Conservation (phyloP, 2,888 invertebrate genomes). For the Lysandra bellargus region DNA sequence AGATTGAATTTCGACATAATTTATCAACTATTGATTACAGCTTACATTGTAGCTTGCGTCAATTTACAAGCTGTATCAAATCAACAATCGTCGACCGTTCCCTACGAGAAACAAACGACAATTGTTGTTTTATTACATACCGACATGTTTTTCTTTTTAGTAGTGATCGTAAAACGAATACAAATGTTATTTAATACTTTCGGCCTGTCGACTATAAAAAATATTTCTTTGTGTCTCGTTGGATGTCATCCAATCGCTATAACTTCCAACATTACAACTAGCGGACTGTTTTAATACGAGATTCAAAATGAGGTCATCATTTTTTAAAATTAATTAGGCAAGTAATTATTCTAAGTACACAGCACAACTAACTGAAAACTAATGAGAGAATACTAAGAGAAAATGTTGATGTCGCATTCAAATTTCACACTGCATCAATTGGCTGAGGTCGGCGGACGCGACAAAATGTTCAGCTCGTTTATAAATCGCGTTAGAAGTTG, state of each 20-base stretch:
- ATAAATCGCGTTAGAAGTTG: slow-evolving; percentile 16
- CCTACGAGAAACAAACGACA: slow-evolving; percentile 17
- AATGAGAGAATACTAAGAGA: slow-evolving; percentile 66
- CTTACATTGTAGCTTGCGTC: neutral
- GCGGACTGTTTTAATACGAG: slow-evolving; percentile 75
- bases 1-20: neutral
- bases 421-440: slow-evolving; percentile 52
- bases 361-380: slow-evolving; percentile 78
- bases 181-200: slow-evolving; percentile 31
- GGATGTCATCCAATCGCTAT: slow-evolving; percentile 53
- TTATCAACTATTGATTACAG: neutral
- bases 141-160: slow-evolving; percentile 7
- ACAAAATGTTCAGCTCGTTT: slow-evolving; percentile 8
- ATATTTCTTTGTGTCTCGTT: slow-evolving; percentile 45
- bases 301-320: slow-evolving; percentile 65
- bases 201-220: slow-evolving; percentile 21
- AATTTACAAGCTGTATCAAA: slow-evolving; percentile 9
- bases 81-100: slow-evolving; percentile 7
- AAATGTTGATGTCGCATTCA: slow-evolving; percentile 53
- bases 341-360: slow-evolving; percentile 70
- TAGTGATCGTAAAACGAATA: neutral
- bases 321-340: slow-evolving; percentile 55
- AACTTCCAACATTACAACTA: slow-evolving; percentile 60
- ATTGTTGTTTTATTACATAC: slow-evolving; percentile 14
- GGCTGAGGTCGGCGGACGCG: neutral